Evolutionary conservation across 2,888 invertebrate species (phyloP), one percentile per base, ranked within the genome.

Genomic region (Dolichomitus sp.): DNA sequence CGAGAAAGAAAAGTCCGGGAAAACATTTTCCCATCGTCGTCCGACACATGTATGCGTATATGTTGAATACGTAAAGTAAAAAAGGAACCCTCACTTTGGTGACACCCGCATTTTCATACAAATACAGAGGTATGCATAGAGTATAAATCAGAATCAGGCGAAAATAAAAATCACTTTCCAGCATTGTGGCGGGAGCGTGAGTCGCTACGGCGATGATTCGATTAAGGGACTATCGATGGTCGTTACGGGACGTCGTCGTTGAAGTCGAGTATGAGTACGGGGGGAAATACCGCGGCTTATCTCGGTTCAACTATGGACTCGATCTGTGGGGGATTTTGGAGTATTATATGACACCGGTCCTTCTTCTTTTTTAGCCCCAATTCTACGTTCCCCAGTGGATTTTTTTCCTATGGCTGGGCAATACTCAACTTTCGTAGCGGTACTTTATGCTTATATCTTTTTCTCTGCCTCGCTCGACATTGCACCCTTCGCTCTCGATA

Each of bases 131-230:
- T 61, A 61, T 70, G 79, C 81, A 78, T 70, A 45, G 40, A 63
- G 88, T 87, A 92, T 93, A 93, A 93, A 93, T 93, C 93, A 93
- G 93, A 89, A 93, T 92, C 91, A 92, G 85, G 85, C 88, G 89
- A 91, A 91, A 92, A 93, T 93, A 93, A 93, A 93, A 93, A 93
- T 93, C 93, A 93, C 92, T 93, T 93, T 93, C 91, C 92, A 92
- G 93, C 91, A 91, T 91, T 91, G 91, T 88, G 89, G 89, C 85
- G 86, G 86, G 42, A 27, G 68, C 40, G 65, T 30, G 59, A 66
- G 85, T 74, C 37, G 48, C 65, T 72, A 50, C 85, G 86, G 80
- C 84, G 90, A 92, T 92, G 91, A 92, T 90, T 91, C 93, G 93
- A 93, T 93, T 92, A 93, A 89, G 92, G 92, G 86, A 74, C 91